A percentile compares a stretch with the other conserved stretches of the same genome.
These are phyloP conservation scores for Pelecanoides urinatrix DNA, from an alignment of 2,113 vertebrate species.

Conservation along the genomic window DNA sequence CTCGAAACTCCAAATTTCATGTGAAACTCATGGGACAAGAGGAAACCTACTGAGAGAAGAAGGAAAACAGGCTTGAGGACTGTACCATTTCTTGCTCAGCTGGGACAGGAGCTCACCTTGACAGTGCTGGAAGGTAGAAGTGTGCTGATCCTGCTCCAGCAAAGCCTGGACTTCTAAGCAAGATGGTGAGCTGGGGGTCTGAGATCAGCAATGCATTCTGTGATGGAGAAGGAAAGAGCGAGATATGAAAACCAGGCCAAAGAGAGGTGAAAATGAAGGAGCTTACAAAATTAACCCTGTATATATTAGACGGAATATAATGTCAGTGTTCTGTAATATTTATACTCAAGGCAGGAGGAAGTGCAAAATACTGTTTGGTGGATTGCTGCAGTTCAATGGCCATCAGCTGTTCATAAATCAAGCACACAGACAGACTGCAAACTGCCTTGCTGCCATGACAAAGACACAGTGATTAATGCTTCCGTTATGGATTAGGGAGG, in stretches of 20 bases:
- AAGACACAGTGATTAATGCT: slow-evolving; percentile 53
- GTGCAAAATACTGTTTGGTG: not conserved
- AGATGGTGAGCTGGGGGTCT: not conserved
- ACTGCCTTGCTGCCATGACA: slow-evolving; percentile 11
- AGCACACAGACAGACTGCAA: slow-evolving; percentile 8
- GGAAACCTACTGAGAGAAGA: not conserved
- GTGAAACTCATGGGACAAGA: not conserved
- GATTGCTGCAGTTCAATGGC: slow-evolving; percentile 43
- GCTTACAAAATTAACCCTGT: not conserved
- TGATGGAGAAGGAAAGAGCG: not conserved
- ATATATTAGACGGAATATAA: not conserved
- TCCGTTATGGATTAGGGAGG: slow-evolving; percentile 6
- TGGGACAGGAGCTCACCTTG: not conserved
- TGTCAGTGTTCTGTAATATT: not conserved
- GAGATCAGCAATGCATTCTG: not conserved
- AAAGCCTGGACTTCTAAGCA: not conserved
- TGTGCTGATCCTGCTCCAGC: not conserved
- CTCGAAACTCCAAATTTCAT: not conserved
- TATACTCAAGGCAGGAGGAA: not conserved
- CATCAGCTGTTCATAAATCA: slow-evolving; percentile 56
- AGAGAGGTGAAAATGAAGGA: not conserved
- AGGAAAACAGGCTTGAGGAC: not conserved
- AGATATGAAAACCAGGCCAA: not conserved
- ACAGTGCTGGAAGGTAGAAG: not conserved
- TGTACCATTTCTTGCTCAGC: not conserved